Evolutionary conservation across 2,888 invertebrate genomes (phyloP).

Genomic region (Xanthorhoe designata): DNA sequence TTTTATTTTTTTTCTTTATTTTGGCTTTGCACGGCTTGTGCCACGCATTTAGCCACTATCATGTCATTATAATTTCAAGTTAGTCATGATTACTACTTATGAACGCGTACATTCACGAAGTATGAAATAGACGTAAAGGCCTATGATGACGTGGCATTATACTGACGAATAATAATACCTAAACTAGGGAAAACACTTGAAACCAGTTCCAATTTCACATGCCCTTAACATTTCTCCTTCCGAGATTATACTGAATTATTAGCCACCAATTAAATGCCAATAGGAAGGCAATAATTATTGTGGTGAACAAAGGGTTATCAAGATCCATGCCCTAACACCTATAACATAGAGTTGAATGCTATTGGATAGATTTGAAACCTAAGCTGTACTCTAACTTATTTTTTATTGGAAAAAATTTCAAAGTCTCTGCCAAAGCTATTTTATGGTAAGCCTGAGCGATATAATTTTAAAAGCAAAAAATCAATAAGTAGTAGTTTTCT

Average conservation of each 20-base stretch:
- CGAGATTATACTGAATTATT: constrained; percentile 27
- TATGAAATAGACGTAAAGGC: too few relatives aligned
- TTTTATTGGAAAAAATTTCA: not conserved
- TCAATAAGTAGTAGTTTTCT: too few relatives aligned
- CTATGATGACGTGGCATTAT: too few relatives aligned
- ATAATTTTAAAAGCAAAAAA: too few relatives aligned
- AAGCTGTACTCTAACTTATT: not conserved
- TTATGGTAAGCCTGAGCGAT: too few relatives aligned
- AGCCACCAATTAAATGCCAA: constrained; percentile 29
- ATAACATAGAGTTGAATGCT: constrained; percentile 11
- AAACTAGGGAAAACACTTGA: not conserved
- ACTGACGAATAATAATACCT: too few relatives aligned
- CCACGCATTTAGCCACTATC: too few relatives aligned
- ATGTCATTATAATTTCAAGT: too few relatives aligned
- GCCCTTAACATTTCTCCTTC: constrained; percentile 1
- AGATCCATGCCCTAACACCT: constrained; percentile 24
- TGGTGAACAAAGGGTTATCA: constrained; percentile 30
- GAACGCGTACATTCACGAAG: too few relatives aligned
- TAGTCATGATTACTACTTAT: too few relatives aligned
- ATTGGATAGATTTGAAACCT: not conserved
- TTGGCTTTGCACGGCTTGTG: too few relatives aligned
- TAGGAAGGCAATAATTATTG: constrained; percentile 27
- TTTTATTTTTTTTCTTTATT: too few relatives aligned
- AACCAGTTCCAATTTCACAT: not conserved
- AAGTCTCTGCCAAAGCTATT: not conserved